Conservation (phyloP, 1,140 invertebrate species). For the Ips nitidus region DNA sequence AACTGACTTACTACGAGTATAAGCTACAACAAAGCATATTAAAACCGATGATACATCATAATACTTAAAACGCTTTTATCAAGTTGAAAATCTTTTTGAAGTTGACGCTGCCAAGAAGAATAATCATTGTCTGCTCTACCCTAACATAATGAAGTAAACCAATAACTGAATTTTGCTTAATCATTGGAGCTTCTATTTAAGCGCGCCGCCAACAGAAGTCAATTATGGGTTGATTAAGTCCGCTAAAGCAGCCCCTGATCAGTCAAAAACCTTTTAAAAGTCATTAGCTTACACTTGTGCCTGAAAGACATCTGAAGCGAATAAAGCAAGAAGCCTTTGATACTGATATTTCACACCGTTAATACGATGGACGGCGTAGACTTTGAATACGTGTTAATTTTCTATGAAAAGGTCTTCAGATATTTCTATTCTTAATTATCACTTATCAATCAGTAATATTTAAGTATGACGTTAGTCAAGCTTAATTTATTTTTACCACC, state of each 20-base stretch:
- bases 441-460: too few species aligned
- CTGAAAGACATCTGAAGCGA: constrained; percentile 24
- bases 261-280: constrained; percentile 39
- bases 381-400: not conserved
- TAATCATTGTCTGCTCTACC: constrained; percentile 32
- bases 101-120: constrained; percentile 29
- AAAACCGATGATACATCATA: constrained; percentile 33
- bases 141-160: constrained; percentile 36
- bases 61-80: constrained; percentile 27
- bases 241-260: constrained; percentile 29
- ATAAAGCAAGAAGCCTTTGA: constrained; percentile 31
- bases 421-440: too few species aligned
- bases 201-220: constrained; percentile 35
- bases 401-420: not conserved
- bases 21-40: constrained; percentile 14
- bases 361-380: constrained; percentile 5
- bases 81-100: constrained; percentile 30
- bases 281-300: constrained; percentile 37
- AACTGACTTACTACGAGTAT: constrained; percentile 1
- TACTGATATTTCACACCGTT: constrained; percentile 39
- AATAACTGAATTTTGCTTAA: constrained; percentile 32
- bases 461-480: too few species aligned
- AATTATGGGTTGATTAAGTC: constrained; percentile 37
- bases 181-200: constrained; percentile 37
- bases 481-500: too few species aligned